phyloP scores from a whole-genome alignment of 2,113 vertebrate genomes.

The Microtus oregoni region DNA sequence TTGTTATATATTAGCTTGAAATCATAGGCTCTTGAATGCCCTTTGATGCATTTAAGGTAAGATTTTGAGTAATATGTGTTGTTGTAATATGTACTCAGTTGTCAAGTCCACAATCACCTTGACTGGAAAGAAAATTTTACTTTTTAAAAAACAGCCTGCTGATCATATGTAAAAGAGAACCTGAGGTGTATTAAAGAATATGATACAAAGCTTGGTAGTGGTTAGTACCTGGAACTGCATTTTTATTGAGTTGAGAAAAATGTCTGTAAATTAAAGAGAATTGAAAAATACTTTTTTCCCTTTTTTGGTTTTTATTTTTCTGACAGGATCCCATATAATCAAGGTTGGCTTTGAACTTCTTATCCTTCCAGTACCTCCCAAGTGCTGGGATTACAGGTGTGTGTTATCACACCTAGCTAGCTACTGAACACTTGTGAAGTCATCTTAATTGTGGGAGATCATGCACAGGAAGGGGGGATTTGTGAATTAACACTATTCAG shows the following conservation, averaged over 20 bases:
- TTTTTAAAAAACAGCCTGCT: background rate
- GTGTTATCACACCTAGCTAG: background rate
- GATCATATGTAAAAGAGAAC: slow-evolving; percentile 24
- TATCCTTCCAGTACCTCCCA: background rate
- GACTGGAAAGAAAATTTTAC: background rate
- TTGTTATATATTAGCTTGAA: slow-evolving; percentile 1
- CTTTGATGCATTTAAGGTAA: background rate
- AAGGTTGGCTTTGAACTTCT: background rate
- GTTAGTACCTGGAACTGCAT: background rate
- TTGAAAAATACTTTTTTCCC: background rate
- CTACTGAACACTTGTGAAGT: background rate
- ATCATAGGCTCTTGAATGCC: background rate
- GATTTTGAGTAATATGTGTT: slow-evolving; percentile 22
- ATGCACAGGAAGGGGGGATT: background rate
- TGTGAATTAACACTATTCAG: slow-evolving; percentile 38
- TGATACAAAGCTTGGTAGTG: background rate
- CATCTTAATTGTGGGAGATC: slow-evolving; percentile 13
- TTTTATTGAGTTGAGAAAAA: slow-evolving; percentile 39
- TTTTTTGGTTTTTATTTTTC: background rate
- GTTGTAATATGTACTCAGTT: background rate
- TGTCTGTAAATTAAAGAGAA: slow-evolving; percentile 3
- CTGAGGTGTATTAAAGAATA: background rate
- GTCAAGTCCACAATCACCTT: background rate
- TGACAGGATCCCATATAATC: background rate
- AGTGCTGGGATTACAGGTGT: background rate